Percentiles rank a stretch among this genome's conserved stretches.
phyloP scores from a whole-genome alignment of 2,113 vertebrate genomes.

The Hoplias malabaricus region DNA sequence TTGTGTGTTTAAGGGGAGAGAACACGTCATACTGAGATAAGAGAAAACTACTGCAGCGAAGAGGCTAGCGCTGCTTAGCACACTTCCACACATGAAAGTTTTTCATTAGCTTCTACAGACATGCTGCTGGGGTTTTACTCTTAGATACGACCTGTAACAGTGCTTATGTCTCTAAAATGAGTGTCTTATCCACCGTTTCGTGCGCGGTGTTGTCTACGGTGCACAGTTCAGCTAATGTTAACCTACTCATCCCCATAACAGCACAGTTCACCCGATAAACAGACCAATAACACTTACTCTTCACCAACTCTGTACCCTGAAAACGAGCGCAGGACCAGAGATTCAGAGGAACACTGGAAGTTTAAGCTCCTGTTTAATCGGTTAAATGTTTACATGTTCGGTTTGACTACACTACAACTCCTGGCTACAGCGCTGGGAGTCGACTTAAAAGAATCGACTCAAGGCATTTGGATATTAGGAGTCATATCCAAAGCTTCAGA shows the following conservation, averaged over 20 bases:
- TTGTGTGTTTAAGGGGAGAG: not conserved
- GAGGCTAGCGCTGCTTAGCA: not conserved
- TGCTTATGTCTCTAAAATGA: not conserved
- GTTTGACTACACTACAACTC: not conserved
- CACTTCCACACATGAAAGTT: constrained; percentile 32
- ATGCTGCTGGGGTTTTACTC: not conserved
- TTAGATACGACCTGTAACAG: not conserved
- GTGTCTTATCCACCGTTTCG: no score
- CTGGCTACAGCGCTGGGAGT: no score
- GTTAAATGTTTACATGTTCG: constrained; percentile 5
- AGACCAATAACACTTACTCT: constrained; percentile 15
- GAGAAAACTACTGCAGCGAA: not conserved
- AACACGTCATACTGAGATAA: not conserved
- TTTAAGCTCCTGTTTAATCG: no score
- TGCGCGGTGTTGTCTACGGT: no score
- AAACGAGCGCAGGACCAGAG: not conserved
- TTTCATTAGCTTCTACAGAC: not conserved
- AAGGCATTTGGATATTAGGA: no score
- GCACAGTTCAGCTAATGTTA: not conserved
- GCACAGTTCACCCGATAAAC: not conserved
- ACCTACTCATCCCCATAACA: not conserved
- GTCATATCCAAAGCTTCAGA: no score
- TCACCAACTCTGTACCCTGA: not conserved
- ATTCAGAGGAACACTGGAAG: not conserved
- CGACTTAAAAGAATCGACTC: no score